Evolutionary conservation across 2,797 vertebrate species (phyloP), one percentile per base, ranked within the genome.

Genomic region (Propithecus perrieri): DNA sequence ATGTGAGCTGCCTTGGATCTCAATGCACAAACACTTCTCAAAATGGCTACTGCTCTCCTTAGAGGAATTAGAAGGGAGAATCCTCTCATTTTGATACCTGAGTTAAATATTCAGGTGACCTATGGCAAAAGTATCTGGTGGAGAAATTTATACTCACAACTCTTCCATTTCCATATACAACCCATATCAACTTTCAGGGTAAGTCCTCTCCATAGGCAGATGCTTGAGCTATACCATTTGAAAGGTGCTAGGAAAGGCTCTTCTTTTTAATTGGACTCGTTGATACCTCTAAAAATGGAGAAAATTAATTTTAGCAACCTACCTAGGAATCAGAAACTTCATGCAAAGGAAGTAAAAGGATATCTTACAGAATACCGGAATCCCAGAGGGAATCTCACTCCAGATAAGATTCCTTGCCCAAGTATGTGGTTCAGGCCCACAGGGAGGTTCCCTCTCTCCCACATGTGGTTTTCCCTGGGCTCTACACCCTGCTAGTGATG

Each of bases 31-130:
- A 81, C 1, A n/a, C 15, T 72, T 78, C 41, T 86, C 72, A 94
- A 94, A 94, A 75, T 89, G 50, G 28, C 22, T 9, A 20, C 28
- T 84, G 48, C 28, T 74, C 57, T 79, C 33, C 41, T 94, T 80
- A 63, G 33, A 74, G 50, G 7, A 95, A 12, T 53, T 95, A 80
- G 33, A 92, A 95, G n/a, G 9, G 38, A 92, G 38, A 87, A 67
- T 84, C 35, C 90, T 65, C 18, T 61, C 33, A 74, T 84, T 90
- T 90, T 80, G 14, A 85, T 84, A 24, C 20, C 22, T 90, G 15
- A 90, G 30, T 88, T 84, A 95, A 88, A 88, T 63, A 85, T 43
- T 38, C 75, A 38, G 4, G 24, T 13, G 63, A 86, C 43, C 12
- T 92, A 50, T 85, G 35, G 15, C 8, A 43, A 71, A 96, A 57